Evolutionary conservation across 2,797 vertebrate species (phyloP).

Genomic region (Neomorphus geoffroyi): DNA sequence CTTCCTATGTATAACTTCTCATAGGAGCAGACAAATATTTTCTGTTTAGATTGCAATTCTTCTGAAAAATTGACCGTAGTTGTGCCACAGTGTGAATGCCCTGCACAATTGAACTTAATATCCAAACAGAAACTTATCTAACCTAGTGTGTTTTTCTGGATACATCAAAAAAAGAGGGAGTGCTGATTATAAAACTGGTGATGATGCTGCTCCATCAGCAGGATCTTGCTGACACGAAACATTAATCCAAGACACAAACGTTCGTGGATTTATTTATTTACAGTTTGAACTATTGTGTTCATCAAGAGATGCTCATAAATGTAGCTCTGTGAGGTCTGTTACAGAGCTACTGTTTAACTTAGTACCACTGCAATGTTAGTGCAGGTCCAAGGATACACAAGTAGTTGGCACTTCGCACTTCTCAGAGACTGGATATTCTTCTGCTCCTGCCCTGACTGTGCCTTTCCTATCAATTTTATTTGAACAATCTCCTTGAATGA

Average conservation of each 20-base stretch:
- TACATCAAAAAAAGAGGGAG: not conserved
- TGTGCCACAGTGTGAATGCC: not conserved
- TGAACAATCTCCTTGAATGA: not conserved
- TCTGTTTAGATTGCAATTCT: not conserved
- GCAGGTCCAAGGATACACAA: not conserved
- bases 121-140: not conserved
- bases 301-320: not conserved
- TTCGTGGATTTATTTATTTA: not conserved
- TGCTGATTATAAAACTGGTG: not conserved
- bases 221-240: not conserved
- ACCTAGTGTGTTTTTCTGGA: not conserved
- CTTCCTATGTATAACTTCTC: not conserved
- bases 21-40: not conserved
- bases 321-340: not conserved
- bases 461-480: not conserved
- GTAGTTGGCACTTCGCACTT: not conserved
- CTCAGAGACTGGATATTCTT: not conserved
- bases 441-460: not conserved
- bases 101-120: not conserved
- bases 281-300: not conserved
- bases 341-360: not conserved
- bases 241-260: not conserved
- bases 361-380: not conserved
- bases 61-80: not conserved
- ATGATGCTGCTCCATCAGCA: not conserved